Conservation (phyloP, 2,113 vertebrate species). For the Xiphophorus hellerii region DNA sequence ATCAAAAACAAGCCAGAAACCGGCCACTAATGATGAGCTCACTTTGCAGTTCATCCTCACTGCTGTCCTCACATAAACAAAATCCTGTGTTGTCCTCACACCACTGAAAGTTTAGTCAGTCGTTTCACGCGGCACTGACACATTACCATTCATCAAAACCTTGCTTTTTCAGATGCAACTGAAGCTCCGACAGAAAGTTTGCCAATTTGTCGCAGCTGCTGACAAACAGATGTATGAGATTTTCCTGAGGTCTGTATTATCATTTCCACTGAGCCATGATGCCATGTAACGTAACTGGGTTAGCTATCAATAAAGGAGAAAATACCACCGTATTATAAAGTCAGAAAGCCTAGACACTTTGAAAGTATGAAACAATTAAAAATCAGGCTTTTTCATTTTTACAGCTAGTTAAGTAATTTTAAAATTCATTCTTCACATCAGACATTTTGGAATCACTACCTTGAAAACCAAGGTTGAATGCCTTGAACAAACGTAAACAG, state of each 20-base stretch:
- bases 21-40: slow-evolving; percentile 20
- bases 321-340: neutral
- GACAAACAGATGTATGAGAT: slow-evolving; percentile 15
- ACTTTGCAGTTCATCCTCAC: slow-evolving; percentile 8
- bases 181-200: slow-evolving; percentile 24
- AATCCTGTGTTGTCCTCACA: slow-evolving; percentile 16
- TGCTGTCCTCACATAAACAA: slow-evolving; percentile 6
- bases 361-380: neutral
- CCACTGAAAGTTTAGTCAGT: slow-evolving; percentile 11
- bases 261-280: slow-evolving; percentile 27
- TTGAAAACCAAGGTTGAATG: neutral
- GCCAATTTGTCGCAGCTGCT: slow-evolving; percentile 46
- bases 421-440: neutral
- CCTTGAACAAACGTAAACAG: neutral
- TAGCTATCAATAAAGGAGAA: slow-evolving; percentile 37
- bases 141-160: slow-evolving; percentile 18
- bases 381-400: neutral
- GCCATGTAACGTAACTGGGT: slow-evolving; percentile 42
- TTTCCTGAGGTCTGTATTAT: slow-evolving; percentile 15
- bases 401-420: neutral
- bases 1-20: slow-evolving; percentile 15
- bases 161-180: slow-evolving; percentile 14
- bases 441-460: neutral
- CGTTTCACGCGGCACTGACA: slow-evolving; percentile 15
- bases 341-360: neutral